Evolutionary conservation across 2,888 invertebrate genomes (phyloP), one percentile per base, ranked within the genome.

Genomic region (Morinoia aosen): DNA sequence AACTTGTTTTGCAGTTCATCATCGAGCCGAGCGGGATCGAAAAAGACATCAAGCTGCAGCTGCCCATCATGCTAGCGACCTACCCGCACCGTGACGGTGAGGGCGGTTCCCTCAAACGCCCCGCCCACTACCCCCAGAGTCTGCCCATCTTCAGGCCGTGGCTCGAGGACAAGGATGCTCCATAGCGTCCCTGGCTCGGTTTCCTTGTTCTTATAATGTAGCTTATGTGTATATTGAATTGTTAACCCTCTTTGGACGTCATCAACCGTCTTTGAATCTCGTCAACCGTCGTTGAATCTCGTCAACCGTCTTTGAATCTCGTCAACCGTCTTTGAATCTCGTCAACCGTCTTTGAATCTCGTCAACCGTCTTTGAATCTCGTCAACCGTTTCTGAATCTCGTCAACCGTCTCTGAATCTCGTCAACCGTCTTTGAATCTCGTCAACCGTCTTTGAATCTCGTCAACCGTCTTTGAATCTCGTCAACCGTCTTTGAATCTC

Each of bases 91-190:
- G 98, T 96, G 97, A 97, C 98, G 98, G 97, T 16, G 95, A 95
- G 39, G 91, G 98, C 58, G 97, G 97, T 7, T 97, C 97, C 0
- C 97, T 97, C 56, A 97, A 97, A 97, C 98, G 98, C 64, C 98
- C 98, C 97, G 98, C 99, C n/a, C 98, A 99, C 97, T 99, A 99
- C 97, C 99, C 99, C 95, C 98, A 98, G 97, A 99, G 99, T 93
- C 97, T 99, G 97, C 99, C 99, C 94, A 98, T 99, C 97, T 99
- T 99, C 97, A 98, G 99, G 97, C 99, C 99, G 19, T 95, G 97
- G 97, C 96, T 97, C 39, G 96, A 97, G 76, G 95, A 96, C 48
- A 96, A 96, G 95, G 96, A 96, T 7, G 57, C 33, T 93, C 57
- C 58, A 11, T 93, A 93, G 93, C 57, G 57, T 39, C 33, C 14